Evolutionary conservation across 2,797 vertebrate species (phyloP).

Genomic region (Falco naumanni): DNA sequence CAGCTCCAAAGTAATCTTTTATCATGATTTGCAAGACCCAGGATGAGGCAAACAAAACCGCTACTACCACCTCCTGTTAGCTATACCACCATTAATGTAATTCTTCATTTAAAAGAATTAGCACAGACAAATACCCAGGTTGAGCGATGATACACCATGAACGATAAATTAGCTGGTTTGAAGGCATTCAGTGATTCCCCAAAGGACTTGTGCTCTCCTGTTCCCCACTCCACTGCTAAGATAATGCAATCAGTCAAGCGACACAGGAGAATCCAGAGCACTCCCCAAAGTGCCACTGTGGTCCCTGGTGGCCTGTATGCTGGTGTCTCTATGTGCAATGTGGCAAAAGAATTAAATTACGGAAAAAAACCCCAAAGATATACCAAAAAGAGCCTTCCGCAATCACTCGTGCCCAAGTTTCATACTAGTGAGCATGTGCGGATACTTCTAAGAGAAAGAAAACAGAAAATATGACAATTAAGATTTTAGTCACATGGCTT

Average conservation of each 20-base stretch:
- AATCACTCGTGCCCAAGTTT: background rate
- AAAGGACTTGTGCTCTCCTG: background rate
- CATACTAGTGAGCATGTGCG: rapidly evolving
- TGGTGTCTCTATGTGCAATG: background rate
- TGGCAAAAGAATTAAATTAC: background rate
- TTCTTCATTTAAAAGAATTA: background rate
- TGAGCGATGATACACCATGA: background rate
- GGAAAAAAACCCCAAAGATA: background rate
- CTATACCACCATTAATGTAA: background rate
- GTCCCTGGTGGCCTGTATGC: background rate
- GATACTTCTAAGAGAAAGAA: background rate
- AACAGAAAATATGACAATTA: background rate
- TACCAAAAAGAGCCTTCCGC: background rate
- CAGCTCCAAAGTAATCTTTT: background rate
- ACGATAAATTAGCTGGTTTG: background rate
- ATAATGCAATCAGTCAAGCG: background rate
- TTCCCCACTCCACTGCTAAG: background rate
- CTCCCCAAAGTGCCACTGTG: background rate
- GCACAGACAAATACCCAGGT: background rate
- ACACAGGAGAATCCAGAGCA: background rate
- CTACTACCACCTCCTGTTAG: background rate
- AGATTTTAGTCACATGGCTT: background rate
- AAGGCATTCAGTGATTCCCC: background rate
- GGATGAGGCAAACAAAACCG: background rate
- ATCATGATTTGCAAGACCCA: background rate